These are phyloP conservation scores for Chrysemys picta DNA, from an alignment of 2,113 vertebrate genomes.

Conservation along the genomic window DNA sequence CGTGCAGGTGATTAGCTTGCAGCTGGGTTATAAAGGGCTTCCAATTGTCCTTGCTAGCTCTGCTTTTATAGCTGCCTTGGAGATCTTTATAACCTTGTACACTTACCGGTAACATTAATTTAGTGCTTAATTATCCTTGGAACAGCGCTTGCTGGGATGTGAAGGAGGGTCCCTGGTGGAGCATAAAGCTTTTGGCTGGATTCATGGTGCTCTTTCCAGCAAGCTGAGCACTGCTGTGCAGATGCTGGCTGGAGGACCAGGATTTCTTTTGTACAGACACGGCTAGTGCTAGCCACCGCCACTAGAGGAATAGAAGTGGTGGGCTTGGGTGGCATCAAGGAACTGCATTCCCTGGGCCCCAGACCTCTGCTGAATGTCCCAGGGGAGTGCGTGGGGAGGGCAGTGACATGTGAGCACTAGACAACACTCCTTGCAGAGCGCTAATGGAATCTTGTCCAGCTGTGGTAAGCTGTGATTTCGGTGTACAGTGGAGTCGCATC, in stretches of 20 bases:
- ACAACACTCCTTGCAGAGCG: no score
- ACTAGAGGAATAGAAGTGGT: no score
- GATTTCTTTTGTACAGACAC: background rate
- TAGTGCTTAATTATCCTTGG: slow-evolving; percentile 17
- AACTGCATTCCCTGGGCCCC: no score
- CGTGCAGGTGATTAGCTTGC: background rate
- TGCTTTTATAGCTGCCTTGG: background rate
- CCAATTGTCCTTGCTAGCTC: background rate
- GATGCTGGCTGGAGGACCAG: background rate
- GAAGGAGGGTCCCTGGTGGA: background rate
- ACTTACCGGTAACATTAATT: background rate
- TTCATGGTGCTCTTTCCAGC: background rate
- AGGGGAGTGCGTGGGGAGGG: no score
- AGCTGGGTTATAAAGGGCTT: background rate
- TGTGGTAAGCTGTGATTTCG: no score
- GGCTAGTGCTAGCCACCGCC: no score
- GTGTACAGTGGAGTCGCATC: no score
- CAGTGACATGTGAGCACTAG: no score
- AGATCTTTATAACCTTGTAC: background rate
- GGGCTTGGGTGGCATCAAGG: background rate
- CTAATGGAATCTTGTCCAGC: no score
- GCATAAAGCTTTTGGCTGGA: background rate
- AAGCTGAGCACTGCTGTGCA: background rate
- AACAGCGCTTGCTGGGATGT: background rate
- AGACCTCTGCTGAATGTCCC: no score